Conservation (phyloP, 2,888 invertebrate genomes). For the Trichopria drosophilae region DNA sequence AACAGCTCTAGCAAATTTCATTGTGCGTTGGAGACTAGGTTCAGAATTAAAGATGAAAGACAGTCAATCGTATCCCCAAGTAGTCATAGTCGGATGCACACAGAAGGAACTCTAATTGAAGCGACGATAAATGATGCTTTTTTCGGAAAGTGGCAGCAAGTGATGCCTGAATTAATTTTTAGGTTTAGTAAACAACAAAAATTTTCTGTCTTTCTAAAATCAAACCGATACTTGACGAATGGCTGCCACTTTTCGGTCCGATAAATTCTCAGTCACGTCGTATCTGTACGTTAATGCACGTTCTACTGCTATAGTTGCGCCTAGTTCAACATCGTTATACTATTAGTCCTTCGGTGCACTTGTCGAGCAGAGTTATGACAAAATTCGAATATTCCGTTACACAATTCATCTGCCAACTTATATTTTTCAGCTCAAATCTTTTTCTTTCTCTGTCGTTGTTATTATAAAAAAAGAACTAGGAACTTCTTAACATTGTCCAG, state of each 20-base stretch:
- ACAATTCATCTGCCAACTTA: too few species aligned
- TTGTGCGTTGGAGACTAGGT: slow-evolving; percentile 9
- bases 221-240: background rate
- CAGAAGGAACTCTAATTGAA: slow-evolving; percentile 24
- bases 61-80: slow-evolving; percentile 22
- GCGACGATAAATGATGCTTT: slow-evolving; percentile 23
- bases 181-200: slow-evolving; percentile 4
- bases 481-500: slow-evolving; percentile 5
- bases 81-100: slow-evolving; percentile 25
- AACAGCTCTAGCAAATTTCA: slow-evolving; percentile 20
- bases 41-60: slow-evolving; percentile 12
- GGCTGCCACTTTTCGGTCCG: slow-evolving; percentile 13
- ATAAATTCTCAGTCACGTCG: slow-evolving; percentile 17
- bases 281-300: slow-evolving; percentile 17
- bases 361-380: slow-evolving; percentile 25
- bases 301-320: slow-evolving; percentile 19
- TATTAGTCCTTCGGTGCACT: slow-evolving; percentile 21
- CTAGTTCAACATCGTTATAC: slow-evolving; percentile 16
- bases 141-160: slow-evolving; percentile 8
- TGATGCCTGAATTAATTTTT: slow-evolving; percentile 16
- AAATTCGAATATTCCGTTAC: too few species aligned
- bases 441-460: too few species aligned
- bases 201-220: background rate
- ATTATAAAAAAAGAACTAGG: too few species aligned
- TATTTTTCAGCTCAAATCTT: too few species aligned